Evolutionary conservation across 2,888 invertebrate species (phyloP).

Genomic region (Phyllotreta striolata): DNA sequence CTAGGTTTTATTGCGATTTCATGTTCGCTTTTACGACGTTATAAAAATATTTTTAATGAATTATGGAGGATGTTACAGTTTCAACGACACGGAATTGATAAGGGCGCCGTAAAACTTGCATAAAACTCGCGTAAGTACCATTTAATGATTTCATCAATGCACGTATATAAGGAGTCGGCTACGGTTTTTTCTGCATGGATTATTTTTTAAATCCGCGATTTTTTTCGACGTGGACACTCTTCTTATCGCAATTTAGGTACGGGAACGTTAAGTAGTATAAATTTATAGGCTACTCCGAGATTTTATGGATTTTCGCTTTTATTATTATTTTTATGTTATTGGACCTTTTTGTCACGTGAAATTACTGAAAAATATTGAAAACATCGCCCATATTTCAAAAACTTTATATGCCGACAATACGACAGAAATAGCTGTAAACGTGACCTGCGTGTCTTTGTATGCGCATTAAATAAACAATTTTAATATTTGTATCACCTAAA

Average conservation of each 20-base stretch:
- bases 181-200: neutral
- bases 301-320: too few relatives aligned
- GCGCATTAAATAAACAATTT: too few relatives aligned
- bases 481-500: too few relatives aligned
- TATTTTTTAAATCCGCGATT: conserved; percentile 4
- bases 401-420: too few relatives aligned
- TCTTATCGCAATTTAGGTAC: neutral
- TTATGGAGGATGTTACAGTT: conserved; percentile 28
- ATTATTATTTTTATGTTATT: neutral
- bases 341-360: neutral
- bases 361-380: neutral
- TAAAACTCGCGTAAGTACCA: conserved; percentile 26
- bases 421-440: too few relatives aligned
- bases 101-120: conserved; percentile 26
- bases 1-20: conserved; percentile 30
- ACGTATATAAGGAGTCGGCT: conserved; percentile 7
- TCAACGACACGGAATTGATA: conserved; percentile 27
- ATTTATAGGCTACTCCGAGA: too few relatives aligned
- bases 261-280: too few relatives aligned
- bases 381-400: too few relatives aligned
- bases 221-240: conserved; percentile 3
- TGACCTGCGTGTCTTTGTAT: too few relatives aligned
- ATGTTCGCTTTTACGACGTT: conserved; percentile 23
- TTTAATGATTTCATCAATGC: conserved; percentile 31
- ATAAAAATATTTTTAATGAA: conserved; percentile 35